A percentile compares a stretch with the other conserved stretches of the same genome.
Conservation (phyloP, 1,140 invertebrate species). For the Drosophila cardini region DNA sequence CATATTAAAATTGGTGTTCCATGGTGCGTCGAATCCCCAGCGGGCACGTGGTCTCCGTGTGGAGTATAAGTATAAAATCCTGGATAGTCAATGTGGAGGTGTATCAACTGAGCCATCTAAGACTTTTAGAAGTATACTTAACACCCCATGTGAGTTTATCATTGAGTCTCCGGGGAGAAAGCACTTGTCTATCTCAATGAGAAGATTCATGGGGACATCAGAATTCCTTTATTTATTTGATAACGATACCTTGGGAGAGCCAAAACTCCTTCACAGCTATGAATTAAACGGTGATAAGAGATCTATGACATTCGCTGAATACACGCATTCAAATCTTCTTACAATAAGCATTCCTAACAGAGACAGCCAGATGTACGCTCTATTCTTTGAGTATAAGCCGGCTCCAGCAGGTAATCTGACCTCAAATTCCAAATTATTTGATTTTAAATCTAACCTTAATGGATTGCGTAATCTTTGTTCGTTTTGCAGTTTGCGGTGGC, state of each 20-base stretch:
- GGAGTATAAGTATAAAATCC: constrained; percentile 43
- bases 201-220: rapidly evolving
- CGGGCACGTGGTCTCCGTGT: constrained; percentile 87
- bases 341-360: neutral
- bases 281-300: neutral
- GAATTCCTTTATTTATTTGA: constrained; percentile 2
- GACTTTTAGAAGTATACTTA: rapidly evolving
- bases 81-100: constrained; percentile 88
- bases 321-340: constrained; percentile 39
- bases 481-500: constrained; percentile 89
- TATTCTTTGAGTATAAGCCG: neutral
- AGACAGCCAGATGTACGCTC: rapidly evolving
- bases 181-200: neutral
- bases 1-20: constrained; percentile 89
- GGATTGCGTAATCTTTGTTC: neutral
- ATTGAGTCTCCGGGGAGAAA: constrained; percentile 85
- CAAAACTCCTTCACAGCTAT: neutral
- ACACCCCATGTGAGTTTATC: constrained; percentile 89
- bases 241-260: constrained; percentile 26
- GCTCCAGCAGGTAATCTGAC: constrained; percentile 13
- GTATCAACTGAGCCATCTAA: constrained; percentile 85
- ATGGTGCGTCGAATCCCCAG: constrained; percentile 86
- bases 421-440: too few species aligned
- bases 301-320: neutral
- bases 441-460: neutral